These are phyloP conservation scores for Anolis apletophallus DNA, from an alignment of 2,797 vertebrate species.

Conservation along the genomic window DNA sequence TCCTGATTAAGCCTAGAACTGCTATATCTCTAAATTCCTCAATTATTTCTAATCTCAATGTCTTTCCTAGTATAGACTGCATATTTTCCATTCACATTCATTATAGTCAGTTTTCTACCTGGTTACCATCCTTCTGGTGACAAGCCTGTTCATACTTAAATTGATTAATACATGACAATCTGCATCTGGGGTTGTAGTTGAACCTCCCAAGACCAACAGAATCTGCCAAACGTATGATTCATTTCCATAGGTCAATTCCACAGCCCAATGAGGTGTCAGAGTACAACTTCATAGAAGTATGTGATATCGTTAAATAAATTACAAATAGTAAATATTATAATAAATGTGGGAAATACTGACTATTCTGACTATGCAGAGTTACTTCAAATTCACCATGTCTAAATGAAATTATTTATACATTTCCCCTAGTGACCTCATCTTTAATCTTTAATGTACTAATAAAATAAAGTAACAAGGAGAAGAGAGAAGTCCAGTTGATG, in stretches of 20 bases:
- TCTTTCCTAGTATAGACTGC: too few relatives aligned
- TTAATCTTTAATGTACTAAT: not conserved
- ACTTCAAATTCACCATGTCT: not conserved
- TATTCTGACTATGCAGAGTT: not conserved
- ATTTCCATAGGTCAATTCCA: not conserved
- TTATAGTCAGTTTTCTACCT: too few relatives aligned
- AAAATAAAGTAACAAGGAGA: constrained; percentile 12
- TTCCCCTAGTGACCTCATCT: not conserved
- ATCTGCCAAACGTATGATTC: not conserved
- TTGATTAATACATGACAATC: not conserved
- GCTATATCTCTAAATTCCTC: too few relatives aligned
- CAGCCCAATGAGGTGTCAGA: not conserved
- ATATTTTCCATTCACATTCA: not conserved
- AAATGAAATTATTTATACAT: not conserved
- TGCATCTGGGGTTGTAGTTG: not conserved
- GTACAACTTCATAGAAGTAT: not conserved
- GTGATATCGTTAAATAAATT: not conserved
- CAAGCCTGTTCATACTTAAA: not conserved
- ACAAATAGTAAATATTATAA: not conserved
- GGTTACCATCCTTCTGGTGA: not conserved
- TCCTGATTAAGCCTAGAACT: too few relatives aligned
- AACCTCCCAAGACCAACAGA: too few relatives aligned
- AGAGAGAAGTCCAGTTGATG: not conserved
- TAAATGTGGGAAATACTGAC: not conserved
- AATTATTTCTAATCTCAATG: too few relatives aligned